phyloP scores from a whole-genome alignment of 2,113 vertebrate genomes.

The Mesocricetus auratus region DNA sequence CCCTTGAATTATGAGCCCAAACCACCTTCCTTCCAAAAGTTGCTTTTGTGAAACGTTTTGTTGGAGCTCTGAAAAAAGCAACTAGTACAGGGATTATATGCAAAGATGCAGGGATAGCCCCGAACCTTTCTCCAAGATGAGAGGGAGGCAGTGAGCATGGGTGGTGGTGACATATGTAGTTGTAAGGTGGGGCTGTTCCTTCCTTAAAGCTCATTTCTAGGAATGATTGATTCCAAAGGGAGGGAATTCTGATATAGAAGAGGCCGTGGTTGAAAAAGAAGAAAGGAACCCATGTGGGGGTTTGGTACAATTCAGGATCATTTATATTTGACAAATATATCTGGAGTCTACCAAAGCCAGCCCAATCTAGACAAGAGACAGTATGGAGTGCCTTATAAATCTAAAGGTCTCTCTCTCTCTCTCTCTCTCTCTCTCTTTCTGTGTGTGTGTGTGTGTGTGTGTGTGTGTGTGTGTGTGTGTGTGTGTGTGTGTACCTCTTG shows the following conservation, averaged over 20 bases:
- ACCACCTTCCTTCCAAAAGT: neutral
- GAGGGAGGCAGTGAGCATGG: neutral
- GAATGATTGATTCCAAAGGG: neutral
- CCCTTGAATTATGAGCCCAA: neutral
- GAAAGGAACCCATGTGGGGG: neutral
- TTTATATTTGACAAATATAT: neutral
- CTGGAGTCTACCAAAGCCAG: neutral
- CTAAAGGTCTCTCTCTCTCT: too few relatives aligned
- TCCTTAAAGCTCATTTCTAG: neutral
- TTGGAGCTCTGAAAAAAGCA: neutral
- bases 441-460: neutral
- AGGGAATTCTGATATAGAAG: neutral
- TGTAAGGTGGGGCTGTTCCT: neutral
- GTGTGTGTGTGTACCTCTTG: neutral
- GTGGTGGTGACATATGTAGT: too few relatives aligned
- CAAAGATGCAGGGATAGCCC: neutral
- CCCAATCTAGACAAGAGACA: neutral
- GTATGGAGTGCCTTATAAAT: neutral
- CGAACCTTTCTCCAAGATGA: neutral
- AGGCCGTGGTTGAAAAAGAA: neutral
- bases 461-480: neutral
- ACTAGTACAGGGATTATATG: neutral
- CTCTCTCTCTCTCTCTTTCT: too few relatives aligned
- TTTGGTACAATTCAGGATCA: neutral
- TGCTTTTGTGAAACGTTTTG: neutral